phyloP scores from a whole-genome alignment of 2,113 vertebrate genomes.

The Alligator mississippiensis region DNA sequence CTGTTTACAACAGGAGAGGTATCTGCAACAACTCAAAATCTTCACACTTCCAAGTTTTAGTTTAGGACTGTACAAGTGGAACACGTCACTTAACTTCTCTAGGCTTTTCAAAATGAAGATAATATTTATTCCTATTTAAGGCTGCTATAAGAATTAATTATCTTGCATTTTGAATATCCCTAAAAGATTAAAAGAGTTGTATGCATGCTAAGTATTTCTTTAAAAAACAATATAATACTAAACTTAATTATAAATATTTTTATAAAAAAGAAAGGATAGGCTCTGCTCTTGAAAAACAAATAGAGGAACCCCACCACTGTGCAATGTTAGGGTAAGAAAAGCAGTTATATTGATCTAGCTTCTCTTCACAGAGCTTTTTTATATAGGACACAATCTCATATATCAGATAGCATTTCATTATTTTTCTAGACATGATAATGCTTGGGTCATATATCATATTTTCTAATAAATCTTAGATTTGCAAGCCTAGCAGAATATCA shows the following conservation, averaged over 20 bases:
- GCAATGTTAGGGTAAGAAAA: background rate
- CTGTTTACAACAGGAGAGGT: background rate
- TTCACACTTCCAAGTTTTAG: background rate
- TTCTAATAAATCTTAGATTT: conserved; percentile 66
- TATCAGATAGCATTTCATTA: conserved; percentile 54
- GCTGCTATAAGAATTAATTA: background rate
- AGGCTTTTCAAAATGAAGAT: background rate
- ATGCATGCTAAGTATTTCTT: fast-evolving
- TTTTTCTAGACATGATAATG: conserved; percentile 41
- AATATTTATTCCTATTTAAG: background rate
- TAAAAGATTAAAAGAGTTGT: background rate
- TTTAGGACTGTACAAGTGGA: no score
- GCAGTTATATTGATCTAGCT: background rate
- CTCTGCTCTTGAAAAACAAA: background rate
- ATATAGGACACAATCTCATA: background rate
- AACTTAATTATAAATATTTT: fast-evolving
- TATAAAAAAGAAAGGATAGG: background rate
- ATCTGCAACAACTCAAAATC: background rate
- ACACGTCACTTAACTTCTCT: background rate
- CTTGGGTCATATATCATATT: conserved; percentile 4
- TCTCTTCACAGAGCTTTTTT: conserved; percentile 17
- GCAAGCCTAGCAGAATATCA: conserved; percentile 11
- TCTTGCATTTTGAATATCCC: background rate
- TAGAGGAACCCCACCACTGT: background rate
- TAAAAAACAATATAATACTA: background rate